phyloP scores from a whole-genome alignment of 2,888 invertebrate species.

The Meliscaeva auricollis region DNA sequence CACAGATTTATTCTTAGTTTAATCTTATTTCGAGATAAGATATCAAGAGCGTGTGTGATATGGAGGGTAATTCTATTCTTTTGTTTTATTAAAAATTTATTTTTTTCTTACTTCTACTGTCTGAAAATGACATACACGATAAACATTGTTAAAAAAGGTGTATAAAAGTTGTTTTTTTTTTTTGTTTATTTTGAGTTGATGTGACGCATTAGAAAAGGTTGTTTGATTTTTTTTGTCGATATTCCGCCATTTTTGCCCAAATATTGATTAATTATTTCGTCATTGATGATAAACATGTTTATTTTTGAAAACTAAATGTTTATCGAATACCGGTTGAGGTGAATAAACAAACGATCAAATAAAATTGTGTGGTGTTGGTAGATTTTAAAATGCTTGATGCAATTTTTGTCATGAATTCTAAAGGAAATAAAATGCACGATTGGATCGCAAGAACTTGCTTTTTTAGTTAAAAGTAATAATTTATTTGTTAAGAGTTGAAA shows the following conservation, averaged over 20 bases:
- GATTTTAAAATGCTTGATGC: too few relatives aligned
- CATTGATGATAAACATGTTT: background rate
- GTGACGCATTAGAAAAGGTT: conserved; percentile 2
- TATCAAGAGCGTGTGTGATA: conserved; percentile 33
- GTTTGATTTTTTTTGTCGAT: background rate
- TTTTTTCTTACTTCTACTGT: background rate
- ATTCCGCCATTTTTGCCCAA: background rate
- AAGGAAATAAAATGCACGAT: too few relatives aligned
- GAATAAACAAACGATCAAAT: background rate
- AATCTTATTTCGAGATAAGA: conserved; percentile 60
- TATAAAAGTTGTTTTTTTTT: background rate
- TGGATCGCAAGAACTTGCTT: too few relatives aligned
- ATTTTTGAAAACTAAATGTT: background rate
- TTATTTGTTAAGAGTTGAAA: too few relatives aligned
- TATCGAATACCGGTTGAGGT: background rate
- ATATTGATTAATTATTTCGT: conserved; percentile 1
- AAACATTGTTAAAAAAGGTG: conserved; percentile 28
- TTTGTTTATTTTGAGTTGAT: background rate
- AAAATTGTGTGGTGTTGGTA: too few relatives aligned
- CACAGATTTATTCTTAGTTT: conserved; percentile 31
- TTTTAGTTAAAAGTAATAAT: too few relatives aligned
- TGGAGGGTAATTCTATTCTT: conserved; percentile 6
- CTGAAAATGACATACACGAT: conserved; percentile 2
- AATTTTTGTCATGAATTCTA: too few relatives aligned
- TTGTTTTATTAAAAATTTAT: background rate